These are phyloP conservation scores for Lates calcarifer DNA, from an alignment of 2,113 vertebrate species.

Conservation along the genomic window DNA sequence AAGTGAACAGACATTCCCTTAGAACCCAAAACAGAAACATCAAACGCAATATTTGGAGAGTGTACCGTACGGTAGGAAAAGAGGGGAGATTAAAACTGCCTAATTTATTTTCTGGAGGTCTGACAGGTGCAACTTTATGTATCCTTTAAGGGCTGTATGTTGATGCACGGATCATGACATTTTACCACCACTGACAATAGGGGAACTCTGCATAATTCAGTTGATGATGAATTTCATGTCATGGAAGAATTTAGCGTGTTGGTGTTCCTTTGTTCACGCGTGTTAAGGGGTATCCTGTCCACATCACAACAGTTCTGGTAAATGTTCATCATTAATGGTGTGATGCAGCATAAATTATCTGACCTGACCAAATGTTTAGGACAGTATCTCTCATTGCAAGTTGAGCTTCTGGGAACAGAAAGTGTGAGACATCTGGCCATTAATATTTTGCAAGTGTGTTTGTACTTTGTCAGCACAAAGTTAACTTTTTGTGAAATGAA, in stretches of 20 bases:
- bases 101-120: background rate
- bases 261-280: background rate
- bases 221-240: background rate
- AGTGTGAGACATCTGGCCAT: slow-evolving; percentile 47
- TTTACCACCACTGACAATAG: background rate
- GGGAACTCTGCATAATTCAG: background rate
- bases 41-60: background rate
- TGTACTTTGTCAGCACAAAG: slow-evolving; percentile 22
- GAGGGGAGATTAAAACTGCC: background rate
- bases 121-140: background rate
- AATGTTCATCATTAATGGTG: slow-evolving; percentile 3
- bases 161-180: background rate
- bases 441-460: slow-evolving; percentile 45
- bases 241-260: slow-evolving; percentile 18
- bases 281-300: slow-evolving; percentile 2
- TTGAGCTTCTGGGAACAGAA: slow-evolving; percentile 28
- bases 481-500: slow-evolving; percentile 12
- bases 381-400: slow-evolving; percentile 11
- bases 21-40: background rate
- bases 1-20: background rate
- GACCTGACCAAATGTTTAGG: slow-evolving; percentile 36
- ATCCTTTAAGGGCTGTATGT: background rate
- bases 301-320: background rate
- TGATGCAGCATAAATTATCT: slow-evolving; percentile 31
- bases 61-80: background rate